Conservation (phyloP, 2,113 vertebrate species). For the Mus pahari region DNA sequence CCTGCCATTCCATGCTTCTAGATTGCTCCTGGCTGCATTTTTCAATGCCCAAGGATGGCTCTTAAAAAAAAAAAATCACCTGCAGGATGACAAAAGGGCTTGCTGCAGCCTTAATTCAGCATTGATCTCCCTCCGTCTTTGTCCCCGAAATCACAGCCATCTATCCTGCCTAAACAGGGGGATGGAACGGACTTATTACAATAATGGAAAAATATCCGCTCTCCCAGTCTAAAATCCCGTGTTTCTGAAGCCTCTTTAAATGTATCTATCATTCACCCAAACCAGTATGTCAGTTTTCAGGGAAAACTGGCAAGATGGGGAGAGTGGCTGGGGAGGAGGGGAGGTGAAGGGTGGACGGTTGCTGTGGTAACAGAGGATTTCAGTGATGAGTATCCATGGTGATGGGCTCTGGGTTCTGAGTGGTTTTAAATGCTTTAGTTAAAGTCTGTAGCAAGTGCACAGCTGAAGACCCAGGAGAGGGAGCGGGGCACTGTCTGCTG, state of each 20-base stretch:
- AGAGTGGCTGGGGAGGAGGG: neutral
- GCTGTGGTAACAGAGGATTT: conserved; percentile 82
- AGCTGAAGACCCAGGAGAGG: conserved; percentile 39
- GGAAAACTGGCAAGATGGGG: conserved; percentile 76
- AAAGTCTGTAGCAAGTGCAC: conserved; percentile 30
- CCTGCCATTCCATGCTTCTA: neutral
- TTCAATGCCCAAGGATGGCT: neutral
- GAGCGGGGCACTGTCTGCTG: neutral
- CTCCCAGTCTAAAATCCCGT: conserved; percentile 75
- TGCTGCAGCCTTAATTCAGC: conserved; percentile 37
- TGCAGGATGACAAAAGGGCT: conserved; percentile 27
- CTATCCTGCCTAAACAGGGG: conserved; percentile 49
- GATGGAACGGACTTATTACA: conserved; percentile 60
- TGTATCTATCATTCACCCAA: conserved; percentile 66
- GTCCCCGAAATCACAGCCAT: conserved; percentile 23
- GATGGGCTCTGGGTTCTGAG: conserved; percentile 82
- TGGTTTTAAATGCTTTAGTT: conserved; percentile 76
- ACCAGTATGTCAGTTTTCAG: conserved; percentile 74
- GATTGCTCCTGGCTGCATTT: neutral
- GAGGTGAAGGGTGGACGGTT: conserved; percentile 62
- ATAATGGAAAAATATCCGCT: conserved; percentile 72
- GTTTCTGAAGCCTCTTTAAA: conserved; percentile 70
- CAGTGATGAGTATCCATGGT: conserved; percentile 85
- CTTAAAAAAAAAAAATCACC: conserved; percentile 62
- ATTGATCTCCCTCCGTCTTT: conserved; percentile 36